phyloP scores from a whole-genome alignment of 2,888 invertebrate species.

The Tuberolachnus salignus region DNA sequence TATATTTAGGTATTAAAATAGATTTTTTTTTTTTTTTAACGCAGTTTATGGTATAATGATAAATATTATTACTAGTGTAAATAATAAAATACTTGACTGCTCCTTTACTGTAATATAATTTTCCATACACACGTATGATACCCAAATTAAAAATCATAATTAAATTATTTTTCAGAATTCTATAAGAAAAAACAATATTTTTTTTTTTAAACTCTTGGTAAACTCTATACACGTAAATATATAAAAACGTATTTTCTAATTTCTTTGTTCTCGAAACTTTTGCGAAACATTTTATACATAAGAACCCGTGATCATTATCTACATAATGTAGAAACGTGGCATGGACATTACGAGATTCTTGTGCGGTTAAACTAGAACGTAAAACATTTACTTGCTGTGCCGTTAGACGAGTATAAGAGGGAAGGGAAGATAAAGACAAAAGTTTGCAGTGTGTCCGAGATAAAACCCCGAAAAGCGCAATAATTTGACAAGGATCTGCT shows the following conservation, averaged over 20 bases:
- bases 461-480: conserved; percentile 22
- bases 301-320: conserved; percentile 25
- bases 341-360: not conserved
- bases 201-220: not conserved
- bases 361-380: conserved; percentile 17
- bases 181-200: not conserved
- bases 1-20: no score
- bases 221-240: not conserved
- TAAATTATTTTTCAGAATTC: not conserved
- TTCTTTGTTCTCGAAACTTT: conserved; percentile 33
- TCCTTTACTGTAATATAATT: no score
- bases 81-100: no score
- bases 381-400: conserved; percentile 37
- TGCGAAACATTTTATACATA: conserved; percentile 37
- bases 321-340: conserved; percentile 7
- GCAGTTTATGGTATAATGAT: no score
- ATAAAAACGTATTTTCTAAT: conserved; percentile 8
- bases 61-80: no score
- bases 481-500: conserved; percentile 16
- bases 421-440: conserved; percentile 9
- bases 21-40: no score
- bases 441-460: conserved; percentile 26
- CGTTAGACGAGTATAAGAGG: not conserved
- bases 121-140: not conserved
- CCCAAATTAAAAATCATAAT: conserved; percentile 17